These are phyloP conservation scores for Mesocentrotus franciscanus DNA, from an alignment of 53 echinoderm and acorn worm species.

Conservation along the genomic window DNA sequence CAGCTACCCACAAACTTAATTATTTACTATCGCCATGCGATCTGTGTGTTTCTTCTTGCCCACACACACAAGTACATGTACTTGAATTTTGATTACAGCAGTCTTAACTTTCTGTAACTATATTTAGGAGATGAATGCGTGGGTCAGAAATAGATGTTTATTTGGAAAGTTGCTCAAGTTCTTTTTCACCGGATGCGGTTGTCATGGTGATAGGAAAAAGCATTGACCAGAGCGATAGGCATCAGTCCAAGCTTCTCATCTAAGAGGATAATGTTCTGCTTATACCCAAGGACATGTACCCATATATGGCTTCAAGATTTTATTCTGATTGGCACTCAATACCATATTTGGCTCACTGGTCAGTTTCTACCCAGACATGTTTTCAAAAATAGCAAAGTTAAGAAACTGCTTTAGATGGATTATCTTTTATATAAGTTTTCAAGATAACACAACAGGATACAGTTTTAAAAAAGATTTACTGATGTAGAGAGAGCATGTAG, in stretches of 20 bases:
- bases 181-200: slow-evolving; percentile 22
- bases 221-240: slow-evolving; percentile 14
- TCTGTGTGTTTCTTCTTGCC: neutral
- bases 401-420: neutral
- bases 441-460: neutral
- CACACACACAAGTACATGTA: neutral
- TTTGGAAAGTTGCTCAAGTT: slow-evolving; percentile 21
- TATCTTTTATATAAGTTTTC: neutral
- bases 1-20: neutral
- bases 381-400: slow-evolving; percentile 2
- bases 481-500: neutral
- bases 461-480: neutral
- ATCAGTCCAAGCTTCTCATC: neutral
- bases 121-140: slow-evolving; percentile 6
- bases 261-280: neutral
- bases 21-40: neutral
- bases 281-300: slow-evolving; percentile 1
- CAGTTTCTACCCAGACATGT: neutral
- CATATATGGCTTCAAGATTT: neutral
- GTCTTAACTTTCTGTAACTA: neutral
- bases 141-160: slow-evolving; percentile 29
- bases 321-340: neutral
- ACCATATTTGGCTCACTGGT: neutral
- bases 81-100: slow-evolving; percentile 14
- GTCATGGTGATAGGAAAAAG: slow-evolving; percentile 10